Base-by-base conservation (phyloP, 2,797 vertebrate species). In the Limnodromus scolopaceus region DNA sequence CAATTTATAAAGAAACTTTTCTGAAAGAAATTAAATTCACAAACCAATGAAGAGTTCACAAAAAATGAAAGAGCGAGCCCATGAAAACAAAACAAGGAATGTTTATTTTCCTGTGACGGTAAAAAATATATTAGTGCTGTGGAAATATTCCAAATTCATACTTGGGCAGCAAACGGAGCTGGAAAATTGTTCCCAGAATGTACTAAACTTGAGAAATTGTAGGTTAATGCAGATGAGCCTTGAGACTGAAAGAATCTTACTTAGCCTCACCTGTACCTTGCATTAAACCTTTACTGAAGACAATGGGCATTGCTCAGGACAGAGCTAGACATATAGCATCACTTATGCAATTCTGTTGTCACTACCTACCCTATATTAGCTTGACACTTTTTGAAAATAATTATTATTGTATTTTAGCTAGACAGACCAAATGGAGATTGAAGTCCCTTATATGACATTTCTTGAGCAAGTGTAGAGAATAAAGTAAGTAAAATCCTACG, bases 221-320 rank as follows among this genome's bases (percentile, higher is more conserved):
- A 86, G 38, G 11, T 68, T 66, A 46, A 27, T 36, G 60, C 84
- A 77, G 41, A 79, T 9, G 24, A 23, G 46, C 14, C 39, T 46
- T 38, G 27, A 43, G 64, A 51, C 9, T 48, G 36, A 72, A 66
- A 23, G 27, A 79, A 39, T 19, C 28, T 78, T 30, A 24, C 16
- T 55, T 45, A 34, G 22, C 30, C 75, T 79, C 81, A 69, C 27
- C 18, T 34, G 9, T 32, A 5, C 25, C 27, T 79, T 36, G 27
- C 5, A 9, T n/a, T 25, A 57, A 32, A 78, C 20, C 34, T 57
- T 69, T 16, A 3, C 25, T 65, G 43, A 70, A 82, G 46, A 32
- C 45, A 80, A 1, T 0, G 0, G 36, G 18, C 48, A 68, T 51
- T 53, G 34, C 3, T 2, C 43, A 72, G 57, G n/a, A 71, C 23